Conservation (phyloP, 30 jellyfish, hydroid and myxozoan species). For the Cassiopea xamachana region DNA sequence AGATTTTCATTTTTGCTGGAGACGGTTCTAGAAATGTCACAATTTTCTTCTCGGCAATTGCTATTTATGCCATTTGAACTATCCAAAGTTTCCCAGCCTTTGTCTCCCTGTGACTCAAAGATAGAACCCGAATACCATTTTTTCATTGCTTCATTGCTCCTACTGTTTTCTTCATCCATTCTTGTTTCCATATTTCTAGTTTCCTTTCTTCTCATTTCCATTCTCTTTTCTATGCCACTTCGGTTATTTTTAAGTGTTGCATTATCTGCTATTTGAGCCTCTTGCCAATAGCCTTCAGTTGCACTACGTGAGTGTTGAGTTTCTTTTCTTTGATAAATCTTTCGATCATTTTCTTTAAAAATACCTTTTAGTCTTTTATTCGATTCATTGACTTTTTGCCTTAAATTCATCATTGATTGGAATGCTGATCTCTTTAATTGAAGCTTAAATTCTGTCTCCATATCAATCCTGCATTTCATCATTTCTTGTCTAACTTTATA, state of each 20-base stretch:
- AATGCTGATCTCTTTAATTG: constrained; percentile 30
- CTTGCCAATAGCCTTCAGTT: background rate
- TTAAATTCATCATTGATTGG: constrained; percentile 45
- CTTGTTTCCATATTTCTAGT: too few species aligned
- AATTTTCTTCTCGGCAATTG: background rate
- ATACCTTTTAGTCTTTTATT: constrained; percentile 15
- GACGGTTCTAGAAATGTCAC: background rate
- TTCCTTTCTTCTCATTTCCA: too few species aligned
- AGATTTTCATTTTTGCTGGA: background rate
- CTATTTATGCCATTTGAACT: too few species aligned
- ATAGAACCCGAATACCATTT: too few species aligned
- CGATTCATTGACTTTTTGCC: constrained; percentile 40
- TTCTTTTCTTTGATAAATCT: background rate
- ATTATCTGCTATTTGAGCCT: too few species aligned
- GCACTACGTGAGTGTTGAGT: background rate
- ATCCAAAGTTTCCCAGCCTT: too few species aligned
- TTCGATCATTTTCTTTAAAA: constrained; percentile 1
- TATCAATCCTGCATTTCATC: constrained; percentile 46
- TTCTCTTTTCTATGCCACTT: too few species aligned
- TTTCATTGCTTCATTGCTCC: too few species aligned
- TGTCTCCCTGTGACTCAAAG: too few species aligned
- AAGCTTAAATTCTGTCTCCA: constrained; percentile 47
- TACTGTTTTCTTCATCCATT: too few species aligned
- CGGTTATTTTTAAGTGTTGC: too few species aligned
- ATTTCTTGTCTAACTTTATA: constrained; percentile 51